Base-by-base conservation (phyloP, 2,888 invertebrate species). In the Thymelicus sylvestris region DNA sequence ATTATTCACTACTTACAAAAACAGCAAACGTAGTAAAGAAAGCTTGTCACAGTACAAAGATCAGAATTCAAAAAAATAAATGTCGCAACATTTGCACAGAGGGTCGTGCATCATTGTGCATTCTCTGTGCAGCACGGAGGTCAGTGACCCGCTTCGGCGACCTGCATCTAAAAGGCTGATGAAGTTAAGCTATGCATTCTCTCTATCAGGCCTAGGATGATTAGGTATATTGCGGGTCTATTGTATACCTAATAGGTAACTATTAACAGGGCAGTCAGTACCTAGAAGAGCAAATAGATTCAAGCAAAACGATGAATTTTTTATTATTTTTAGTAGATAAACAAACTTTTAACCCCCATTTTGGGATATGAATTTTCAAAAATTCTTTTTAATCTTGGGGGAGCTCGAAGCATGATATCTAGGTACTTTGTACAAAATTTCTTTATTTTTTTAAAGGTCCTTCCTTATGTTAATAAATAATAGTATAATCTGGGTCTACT, bases 81-180 rank as follows among this genome's bases (percentile, higher is more conserved):
- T 79, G 80, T 78, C 81, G 82, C 81, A 80, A 80, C 76, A 83
- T 84, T 84, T 81, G 77, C 81, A 77, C 73, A 74, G 80, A 80
- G 79, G 79, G 77, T 75, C 74, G 81, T 81, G 84, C 87, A 88
- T 88, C 86, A 86, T 87, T 88, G 84, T 87, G 87, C 86, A 90
- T 91, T 88, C 89, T 81, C 83, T 75, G 80, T 75, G 76, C 71
- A 74, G 66, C 67, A 74, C 70, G 66, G n/a, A 66, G 80, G 76
- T 80, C 80, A 71, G 66, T 70, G 79, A 81, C 79, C 80, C 68
- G 69, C 74, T 38, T 68, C 13, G 63, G 15, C 68, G 39, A 63
- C 62, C 66, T 69, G 67, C 47, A 70, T 67, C 73, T 70, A 72
- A 73, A 62, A 59, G 15, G 31, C 68, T 71, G 57, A 59, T 66